Conservation (phyloP, 2,888 invertebrate species). For the Acleris emargana region DNA sequence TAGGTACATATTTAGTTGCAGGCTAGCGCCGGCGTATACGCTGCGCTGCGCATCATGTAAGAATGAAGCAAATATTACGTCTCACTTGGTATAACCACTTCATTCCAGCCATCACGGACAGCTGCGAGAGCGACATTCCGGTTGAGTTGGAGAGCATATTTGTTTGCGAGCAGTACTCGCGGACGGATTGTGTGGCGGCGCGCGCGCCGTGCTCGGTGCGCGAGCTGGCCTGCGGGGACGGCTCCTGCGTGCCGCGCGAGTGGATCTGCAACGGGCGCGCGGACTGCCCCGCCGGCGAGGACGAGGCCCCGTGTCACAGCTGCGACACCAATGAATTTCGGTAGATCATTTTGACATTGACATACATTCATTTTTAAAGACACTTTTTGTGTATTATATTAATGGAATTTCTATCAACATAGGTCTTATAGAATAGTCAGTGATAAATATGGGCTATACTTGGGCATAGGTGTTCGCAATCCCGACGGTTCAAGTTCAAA, state of each 20-base stretch:
- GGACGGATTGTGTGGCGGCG: conserved; percentile 81
- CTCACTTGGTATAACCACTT: neutral
- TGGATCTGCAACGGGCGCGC: conserved; percentile 86
- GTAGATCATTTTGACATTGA: conserved; percentile 49
- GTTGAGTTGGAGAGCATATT: conserved; percentile 82
- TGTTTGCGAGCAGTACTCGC: conserved; percentile 85
- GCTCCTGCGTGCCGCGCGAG: conserved; percentile 84
- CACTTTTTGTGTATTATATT: no score
- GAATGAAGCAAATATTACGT: no score
- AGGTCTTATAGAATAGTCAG: no score
- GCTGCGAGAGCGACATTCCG: conserved; percentile 85
- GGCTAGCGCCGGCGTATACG: no score
- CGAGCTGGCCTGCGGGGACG: conserved; percentile 84
- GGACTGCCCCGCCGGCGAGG: conserved; percentile 86
- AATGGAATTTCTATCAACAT: no score
- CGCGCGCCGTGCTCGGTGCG: conserved; percentile 76
- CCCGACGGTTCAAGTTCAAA: no score
- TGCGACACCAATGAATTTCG: conserved; percentile 68
- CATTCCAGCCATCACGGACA: conserved; percentile 83
- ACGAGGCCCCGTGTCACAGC: conserved; percentile 81
- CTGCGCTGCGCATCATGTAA: no score
- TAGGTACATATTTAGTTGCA: no score
- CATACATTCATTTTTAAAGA: no score
- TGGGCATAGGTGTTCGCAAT: no score
- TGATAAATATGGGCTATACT: no score